phyloP scores from a whole-genome alignment of 2,113 vertebrate genomes.

The Caranx melampygus region DNA sequence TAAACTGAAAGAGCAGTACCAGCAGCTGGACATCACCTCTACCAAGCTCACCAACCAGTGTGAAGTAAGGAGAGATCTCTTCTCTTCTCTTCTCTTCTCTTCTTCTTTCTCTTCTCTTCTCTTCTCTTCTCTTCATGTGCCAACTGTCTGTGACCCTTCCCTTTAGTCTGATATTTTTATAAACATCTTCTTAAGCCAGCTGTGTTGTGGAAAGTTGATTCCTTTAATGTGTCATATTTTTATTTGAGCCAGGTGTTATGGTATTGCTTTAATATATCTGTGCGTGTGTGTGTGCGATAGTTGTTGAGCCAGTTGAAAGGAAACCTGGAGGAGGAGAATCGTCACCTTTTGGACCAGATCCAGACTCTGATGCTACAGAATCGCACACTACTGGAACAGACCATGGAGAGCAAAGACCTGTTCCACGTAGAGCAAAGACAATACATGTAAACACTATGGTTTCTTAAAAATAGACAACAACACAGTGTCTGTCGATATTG shows the following conservation, averaged over 20 bases:
- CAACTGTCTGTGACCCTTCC: not conserved
- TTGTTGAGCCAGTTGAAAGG: constrained; percentile 97
- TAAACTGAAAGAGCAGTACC: constrained; percentile 94
- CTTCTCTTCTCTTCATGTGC: not conserved
- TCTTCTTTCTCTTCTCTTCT: not conserved
- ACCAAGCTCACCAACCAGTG: constrained; percentile 98
- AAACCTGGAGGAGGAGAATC: constrained; percentile 98
- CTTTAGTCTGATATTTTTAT: not conserved
- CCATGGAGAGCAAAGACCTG: constrained; percentile 99
- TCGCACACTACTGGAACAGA: constrained; percentile 96
- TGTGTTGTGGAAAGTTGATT: constrained; percentile 7
- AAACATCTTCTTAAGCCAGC: constrained; percentile 15
- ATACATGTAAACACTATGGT: constrained; percentile 86
- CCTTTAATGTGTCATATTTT: not conserved
- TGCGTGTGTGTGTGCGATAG: constrained; percentile 76
- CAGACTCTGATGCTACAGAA: constrained; percentile 99
- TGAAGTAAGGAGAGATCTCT: constrained; percentile 83
- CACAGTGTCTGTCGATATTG: not conserved
- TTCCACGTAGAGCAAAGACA: constrained; percentile 98
- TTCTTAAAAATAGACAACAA: not conserved
- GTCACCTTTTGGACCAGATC: constrained; percentile 97
- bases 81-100: not conserved
- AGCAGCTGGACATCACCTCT: constrained; percentile 96
- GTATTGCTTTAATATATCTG: not conserved
- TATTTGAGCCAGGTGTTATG: not conserved